These are phyloP conservation scores for Diabrotica undecimpunctata DNA, from an alignment of 1,140 invertebrate genomes.

Conservation along the genomic window DNA sequence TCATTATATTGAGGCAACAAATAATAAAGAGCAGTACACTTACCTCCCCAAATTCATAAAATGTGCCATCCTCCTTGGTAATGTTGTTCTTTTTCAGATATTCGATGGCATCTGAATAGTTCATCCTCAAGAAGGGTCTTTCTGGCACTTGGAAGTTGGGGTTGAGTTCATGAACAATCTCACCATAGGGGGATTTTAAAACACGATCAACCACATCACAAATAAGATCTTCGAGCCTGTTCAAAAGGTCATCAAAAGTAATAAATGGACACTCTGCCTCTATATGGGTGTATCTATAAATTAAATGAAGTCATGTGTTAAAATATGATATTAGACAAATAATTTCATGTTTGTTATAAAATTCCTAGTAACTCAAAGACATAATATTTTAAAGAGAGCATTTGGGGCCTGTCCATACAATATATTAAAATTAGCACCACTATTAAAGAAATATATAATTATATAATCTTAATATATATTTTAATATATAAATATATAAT, in stretches of 20 bases:
- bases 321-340: not conserved
- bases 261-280: slow-evolving; percentile 98
- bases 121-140: slow-evolving; percentile 91
- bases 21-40: too few relatives aligned
- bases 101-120: slow-evolving; percentile 90
- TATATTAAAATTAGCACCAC: too few relatives aligned
- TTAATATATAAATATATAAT: too few relatives aligned
- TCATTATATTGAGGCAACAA: too few relatives aligned
- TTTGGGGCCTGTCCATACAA: too few relatives aligned
- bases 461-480: too few relatives aligned
- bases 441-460: too few relatives aligned
- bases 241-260: slow-evolving; percentile 85
- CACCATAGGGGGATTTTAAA: slow-evolving; percentile 73
- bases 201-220: slow-evolving; percentile 94
- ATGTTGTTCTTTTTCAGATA: slow-evolving; percentile 92
- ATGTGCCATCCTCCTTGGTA: slow-evolving; percentile 93
- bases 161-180: slow-evolving; percentile 87
- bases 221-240: slow-evolving; percentile 90
- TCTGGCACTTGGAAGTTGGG: slow-evolving; percentile 86
- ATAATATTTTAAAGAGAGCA: too few relatives aligned
- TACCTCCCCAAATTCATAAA: slow-evolving; percentile 97
- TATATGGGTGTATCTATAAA: slow-evolving; percentile 84
- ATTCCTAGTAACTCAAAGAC: too few relatives aligned
- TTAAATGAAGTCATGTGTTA: not conserved
- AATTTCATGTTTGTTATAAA: too few relatives aligned